Conservation (phyloP, 2,797 vertebrate genomes). For the Microctenopoma lineatum region DNA sequence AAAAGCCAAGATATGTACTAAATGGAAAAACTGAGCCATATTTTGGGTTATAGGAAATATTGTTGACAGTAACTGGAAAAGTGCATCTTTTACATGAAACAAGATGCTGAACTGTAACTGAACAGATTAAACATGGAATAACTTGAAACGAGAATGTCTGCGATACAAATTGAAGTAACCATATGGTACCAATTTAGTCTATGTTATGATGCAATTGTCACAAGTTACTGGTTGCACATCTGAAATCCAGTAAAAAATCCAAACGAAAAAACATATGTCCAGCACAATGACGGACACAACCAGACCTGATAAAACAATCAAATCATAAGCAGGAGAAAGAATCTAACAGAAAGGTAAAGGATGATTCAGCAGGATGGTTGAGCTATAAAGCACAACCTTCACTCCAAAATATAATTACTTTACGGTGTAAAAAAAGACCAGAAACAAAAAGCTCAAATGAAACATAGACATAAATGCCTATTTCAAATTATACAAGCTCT, state of each 20-base stretch:
- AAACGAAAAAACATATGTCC: background rate
- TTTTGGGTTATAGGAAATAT: background rate
- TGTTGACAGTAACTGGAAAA: constrained; percentile 3
- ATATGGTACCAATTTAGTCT: background rate
- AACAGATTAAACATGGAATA: background rate
- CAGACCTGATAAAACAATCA: background rate
- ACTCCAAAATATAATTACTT: background rate
- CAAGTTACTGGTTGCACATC: background rate
- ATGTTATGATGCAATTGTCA: background rate
- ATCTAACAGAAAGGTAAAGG: background rate
- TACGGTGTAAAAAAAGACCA: background rate
- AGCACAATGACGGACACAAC: background rate
- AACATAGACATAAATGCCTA: background rate
- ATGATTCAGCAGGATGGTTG: background rate
- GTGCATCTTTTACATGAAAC: background rate
- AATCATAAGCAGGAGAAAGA: background rate
- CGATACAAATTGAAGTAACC: background rate
- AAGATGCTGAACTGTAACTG: background rate
- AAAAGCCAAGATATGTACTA: background rate
- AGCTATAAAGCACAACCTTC: background rate
- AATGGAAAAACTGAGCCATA: background rate
- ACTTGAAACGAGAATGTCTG: background rate
- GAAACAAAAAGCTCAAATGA: background rate
- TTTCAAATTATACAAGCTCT: constrained; percentile 7
- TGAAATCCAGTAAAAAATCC: background rate